Evolutionary conservation across 2,113 vertebrate species (phyloP).

Genomic region (Chascanopsetta lugubris): DNA sequence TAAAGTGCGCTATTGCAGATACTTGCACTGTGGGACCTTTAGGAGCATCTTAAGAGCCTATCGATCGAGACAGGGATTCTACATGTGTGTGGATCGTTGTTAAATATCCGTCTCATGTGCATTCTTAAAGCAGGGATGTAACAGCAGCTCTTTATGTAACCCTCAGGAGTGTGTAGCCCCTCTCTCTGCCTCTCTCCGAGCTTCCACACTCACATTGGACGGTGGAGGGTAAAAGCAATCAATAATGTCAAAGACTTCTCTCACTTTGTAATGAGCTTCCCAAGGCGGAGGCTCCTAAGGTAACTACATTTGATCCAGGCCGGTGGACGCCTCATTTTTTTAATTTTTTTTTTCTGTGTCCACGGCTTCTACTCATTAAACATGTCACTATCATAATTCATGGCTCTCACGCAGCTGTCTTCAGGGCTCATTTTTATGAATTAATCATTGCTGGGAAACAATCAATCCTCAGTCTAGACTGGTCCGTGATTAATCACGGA

Average conservation of each 20-base stretch:
- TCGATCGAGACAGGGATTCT: neutral
- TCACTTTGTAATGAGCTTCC: conserved; percentile 54
- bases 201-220: conserved; percentile 20
- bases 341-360: conserved; percentile 5
- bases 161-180: neutral
- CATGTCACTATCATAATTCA: conserved; percentile 47
- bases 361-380: conserved; percentile 41
- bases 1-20: neutral
- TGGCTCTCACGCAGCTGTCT: conserved; percentile 20
- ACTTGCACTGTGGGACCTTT: no score
- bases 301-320: conserved; percentile 50
- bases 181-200: neutral
- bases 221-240: conserved; percentile 45
- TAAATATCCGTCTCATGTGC: neutral
- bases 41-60: neutral
- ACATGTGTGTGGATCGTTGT: neutral
- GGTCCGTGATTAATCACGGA: conserved; percentile 47
- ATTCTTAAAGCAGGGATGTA: neutral
- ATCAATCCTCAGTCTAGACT: conserved; percentile 52
- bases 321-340: conserved; percentile 27
- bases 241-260: conserved; percentile 52
- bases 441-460: conserved; percentile 52
- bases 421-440: conserved; percentile 28
- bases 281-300: conserved; percentile 33
- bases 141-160: neutral